Conservation (phyloP, 2,113 vertebrate species). For the Lophura nycthemera region DNA sequence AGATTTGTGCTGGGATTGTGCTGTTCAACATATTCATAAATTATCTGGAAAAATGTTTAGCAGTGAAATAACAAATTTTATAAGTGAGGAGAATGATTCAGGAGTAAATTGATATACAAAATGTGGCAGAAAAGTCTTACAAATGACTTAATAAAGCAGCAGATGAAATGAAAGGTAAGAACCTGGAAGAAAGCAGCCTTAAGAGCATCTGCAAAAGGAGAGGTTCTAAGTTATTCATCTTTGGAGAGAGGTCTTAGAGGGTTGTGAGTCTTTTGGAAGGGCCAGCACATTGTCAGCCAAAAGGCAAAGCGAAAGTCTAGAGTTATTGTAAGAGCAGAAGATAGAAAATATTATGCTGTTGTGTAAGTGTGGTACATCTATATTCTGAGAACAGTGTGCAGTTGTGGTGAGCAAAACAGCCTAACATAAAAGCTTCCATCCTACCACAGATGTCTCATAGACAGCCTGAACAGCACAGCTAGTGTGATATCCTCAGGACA, state of each 20-base stretch:
- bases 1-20: slow-evolving; percentile 15
- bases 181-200: neutral
- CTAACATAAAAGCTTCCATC: neutral
- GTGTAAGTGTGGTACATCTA: neutral
- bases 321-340: neutral
- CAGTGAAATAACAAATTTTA: neutral
- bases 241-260: neutral
- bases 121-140: neutral
- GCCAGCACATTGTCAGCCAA: neutral
- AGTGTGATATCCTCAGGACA: rapidly evolving
- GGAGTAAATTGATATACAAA: neutral
- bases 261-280: neutral
- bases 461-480: neutral
- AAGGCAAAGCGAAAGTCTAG: neutral
- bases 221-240: neutral
- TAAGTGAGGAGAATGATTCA: neutral
- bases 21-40: neutral
- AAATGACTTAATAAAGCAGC: neutral
- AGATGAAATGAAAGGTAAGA: neutral
- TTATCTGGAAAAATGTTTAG: slow-evolving; percentile 1
- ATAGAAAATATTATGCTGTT: neutral
- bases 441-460: neutral
- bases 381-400: neutral
- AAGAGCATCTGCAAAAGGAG: neutral
- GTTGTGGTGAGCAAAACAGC: neutral